Base-by-base conservation (phyloP, 2,113 vertebrate species). In the Motacilla alba region DNA sequence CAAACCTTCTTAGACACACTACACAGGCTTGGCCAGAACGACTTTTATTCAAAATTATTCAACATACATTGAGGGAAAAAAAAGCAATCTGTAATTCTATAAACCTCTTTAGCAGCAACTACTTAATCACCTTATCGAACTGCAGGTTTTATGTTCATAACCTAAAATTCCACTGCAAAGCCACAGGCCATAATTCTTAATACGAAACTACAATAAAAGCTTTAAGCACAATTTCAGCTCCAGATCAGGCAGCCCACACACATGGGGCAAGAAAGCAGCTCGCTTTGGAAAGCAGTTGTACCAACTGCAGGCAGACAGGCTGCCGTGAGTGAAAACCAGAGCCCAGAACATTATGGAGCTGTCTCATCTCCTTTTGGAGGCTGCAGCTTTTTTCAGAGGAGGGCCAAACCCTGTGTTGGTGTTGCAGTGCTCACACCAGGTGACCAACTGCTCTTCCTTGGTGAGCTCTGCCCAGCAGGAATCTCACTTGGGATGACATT, bases 131-230 rank as follows among this genome's bases (percentile, higher is more conserved):
- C 64, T 87, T 41, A 49, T 26, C 37, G 49, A 81, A 53, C 17
- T 12, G 21, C 35, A 56, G 39, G 1, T 50, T 83, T 62, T 78
- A n/a, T 15, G 44, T 41, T 69, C 78, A 70, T 66, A 69, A 66
- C n/a, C 67, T 66, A 30, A 69, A 74, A 84, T 63, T 70, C 50
- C 78, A 43, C 43, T 55, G 60, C 55, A 78, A 89, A 93, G 59
- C 46, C 77, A 62, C 53, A n/a, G 37, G 46, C 46, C 22, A 3
- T 30, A 41, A 62, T 53, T 91, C 56, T 47, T 56, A 43, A 56
- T 10, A 47, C 0, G 0, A 76, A 80, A 44, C 18, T 44, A 35
- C 46, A 30, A 20, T 46, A 76, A 69, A 11, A 10, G 39, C n/a
- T 49, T 70, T 53, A 35, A 62, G 7, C 11, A 24, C 17, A 41